Evolutionary conservation across 2,888 invertebrate genomes (phyloP).

Genomic region (Pheosia tremula): DNA sequence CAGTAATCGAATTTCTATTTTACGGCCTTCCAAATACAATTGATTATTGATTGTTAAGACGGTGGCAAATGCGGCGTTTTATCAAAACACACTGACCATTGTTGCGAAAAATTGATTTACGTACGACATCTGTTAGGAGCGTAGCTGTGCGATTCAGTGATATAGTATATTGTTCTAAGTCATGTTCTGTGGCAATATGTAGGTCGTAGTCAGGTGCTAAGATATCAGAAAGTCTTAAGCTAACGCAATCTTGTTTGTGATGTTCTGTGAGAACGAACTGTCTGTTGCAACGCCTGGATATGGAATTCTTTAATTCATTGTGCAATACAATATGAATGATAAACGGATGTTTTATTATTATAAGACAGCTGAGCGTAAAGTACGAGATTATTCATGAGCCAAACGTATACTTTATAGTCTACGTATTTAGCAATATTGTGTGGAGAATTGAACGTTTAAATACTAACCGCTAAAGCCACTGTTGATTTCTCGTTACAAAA

Average conservation of each 20-base stretch:
- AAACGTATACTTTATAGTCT: no score
- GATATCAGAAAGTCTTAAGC: conserved; percentile 23
- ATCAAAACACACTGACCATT: conserved; percentile 47
- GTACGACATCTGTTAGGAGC: conserved; percentile 72
- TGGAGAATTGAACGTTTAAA: no score
- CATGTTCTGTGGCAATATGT: conserved; percentile 44
- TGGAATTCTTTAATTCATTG: no score
- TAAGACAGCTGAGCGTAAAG: no score
- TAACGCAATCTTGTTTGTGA: not conserved
- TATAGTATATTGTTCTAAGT: conserved; percentile 52
- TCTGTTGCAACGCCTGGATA: not conserved
- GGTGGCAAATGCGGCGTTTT: conserved; percentile 25
- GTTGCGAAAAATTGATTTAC: conserved; percentile 84
- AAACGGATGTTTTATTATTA: no score
- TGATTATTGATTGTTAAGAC: conserved; percentile 16
- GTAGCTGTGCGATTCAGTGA: conserved; percentile 45
- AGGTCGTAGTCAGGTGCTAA: conserved; percentile 42
- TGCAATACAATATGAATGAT: no score
- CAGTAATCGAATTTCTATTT: conserved; percentile 22
- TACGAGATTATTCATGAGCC: no score
- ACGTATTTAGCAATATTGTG: no score
- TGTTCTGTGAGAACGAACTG: not conserved
- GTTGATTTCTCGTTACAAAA: no score
- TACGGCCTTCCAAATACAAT: conserved; percentile 28
- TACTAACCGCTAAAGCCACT: no score